phyloP scores from a whole-genome alignment of 1,140 invertebrate genomes.

The Epicauta chinensis region DNA sequence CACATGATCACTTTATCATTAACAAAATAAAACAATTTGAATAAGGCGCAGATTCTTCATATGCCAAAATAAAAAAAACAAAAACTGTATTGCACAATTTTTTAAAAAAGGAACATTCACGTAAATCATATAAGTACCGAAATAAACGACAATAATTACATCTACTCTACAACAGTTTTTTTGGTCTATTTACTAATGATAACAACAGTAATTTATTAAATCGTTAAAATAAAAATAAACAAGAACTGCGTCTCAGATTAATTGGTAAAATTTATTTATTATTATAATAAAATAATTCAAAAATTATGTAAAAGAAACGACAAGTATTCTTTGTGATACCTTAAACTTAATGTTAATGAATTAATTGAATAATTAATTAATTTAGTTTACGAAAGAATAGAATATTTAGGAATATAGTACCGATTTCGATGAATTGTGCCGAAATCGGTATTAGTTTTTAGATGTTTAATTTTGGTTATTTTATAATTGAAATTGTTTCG shows the following conservation, averaged over 20 bases:
- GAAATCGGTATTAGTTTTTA: background rate
- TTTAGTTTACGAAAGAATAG: too few species aligned
- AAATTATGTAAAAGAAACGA: conserved; percentile 30
- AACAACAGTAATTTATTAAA: background rate
- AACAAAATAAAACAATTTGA: conserved; percentile 14
- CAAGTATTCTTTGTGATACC: conserved; percentile 39
- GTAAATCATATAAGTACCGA: background rate
- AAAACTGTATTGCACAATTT: conserved; percentile 12
- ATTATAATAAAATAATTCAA: conserved; percentile 2
- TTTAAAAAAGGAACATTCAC: background rate
- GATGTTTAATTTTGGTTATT: too few species aligned
- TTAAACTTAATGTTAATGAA: conserved; percentile 28
- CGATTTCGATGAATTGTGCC: conserved; percentile 4
- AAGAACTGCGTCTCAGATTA: background rate
- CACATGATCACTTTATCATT: conserved; percentile 9
- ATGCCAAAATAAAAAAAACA: conserved; percentile 16
- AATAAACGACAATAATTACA: background rate
- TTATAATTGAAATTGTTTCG: too few species aligned
- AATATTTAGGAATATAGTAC: background rate
- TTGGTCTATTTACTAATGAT: background rate
- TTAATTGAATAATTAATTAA: too few species aligned
- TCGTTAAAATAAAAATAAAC: background rate
- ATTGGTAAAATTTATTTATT: background rate
- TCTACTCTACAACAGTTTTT: background rate
- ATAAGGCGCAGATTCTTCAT: conserved; percentile 4